phyloP scores from a whole-genome alignment of 2,888 invertebrate genomes.

The Drosophila gaucha region DNA sequence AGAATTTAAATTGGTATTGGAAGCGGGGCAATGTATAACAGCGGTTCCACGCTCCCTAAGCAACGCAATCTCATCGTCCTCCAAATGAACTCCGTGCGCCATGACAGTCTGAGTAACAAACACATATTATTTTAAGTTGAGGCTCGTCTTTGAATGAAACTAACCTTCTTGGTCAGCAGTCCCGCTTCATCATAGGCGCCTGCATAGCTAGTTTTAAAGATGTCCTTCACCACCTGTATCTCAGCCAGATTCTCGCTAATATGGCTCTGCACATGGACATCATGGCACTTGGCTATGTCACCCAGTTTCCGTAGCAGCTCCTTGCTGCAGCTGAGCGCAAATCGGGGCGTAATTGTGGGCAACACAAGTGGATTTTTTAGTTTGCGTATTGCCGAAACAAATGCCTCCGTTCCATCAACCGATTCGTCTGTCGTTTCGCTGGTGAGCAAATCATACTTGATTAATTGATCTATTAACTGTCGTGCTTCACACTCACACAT shows the following conservation, averaged over 20 bases:
- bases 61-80: conserved; percentile 88
- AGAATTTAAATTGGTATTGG: conserved; percentile 92
- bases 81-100: conserved; percentile 93
- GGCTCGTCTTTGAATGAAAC: not conserved
- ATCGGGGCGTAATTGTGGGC: conserved; percentile 93
- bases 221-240: conserved; percentile 87
- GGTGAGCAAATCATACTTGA: conserved; percentile 62
- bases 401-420: conserved; percentile 87
- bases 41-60: conserved; percentile 88
- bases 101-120: conserved; percentile 86
- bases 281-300: conserved; percentile 87
- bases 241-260: conserved; percentile 93
- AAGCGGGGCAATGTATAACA: conserved; percentile 94
- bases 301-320: conserved; percentile 89
- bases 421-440: conserved; percentile 89
- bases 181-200: conserved; percentile 91
- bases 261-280: conserved; percentile 93
- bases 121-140: not conserved
- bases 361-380: conserved; percentile 87
- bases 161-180: conserved; percentile 91
- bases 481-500: conserved; percentile 73
- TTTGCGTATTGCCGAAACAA: conserved; percentile 87
- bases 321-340: conserved; percentile 91
- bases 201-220: conserved; percentile 88
- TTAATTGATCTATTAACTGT: not conserved